Percentiles rank a stretch among this genome's conserved stretches.
These are phyloP conservation scores for Aricia agestis DNA, from an alignment of 1,140 invertebrate species.

Conservation along the genomic window DNA sequence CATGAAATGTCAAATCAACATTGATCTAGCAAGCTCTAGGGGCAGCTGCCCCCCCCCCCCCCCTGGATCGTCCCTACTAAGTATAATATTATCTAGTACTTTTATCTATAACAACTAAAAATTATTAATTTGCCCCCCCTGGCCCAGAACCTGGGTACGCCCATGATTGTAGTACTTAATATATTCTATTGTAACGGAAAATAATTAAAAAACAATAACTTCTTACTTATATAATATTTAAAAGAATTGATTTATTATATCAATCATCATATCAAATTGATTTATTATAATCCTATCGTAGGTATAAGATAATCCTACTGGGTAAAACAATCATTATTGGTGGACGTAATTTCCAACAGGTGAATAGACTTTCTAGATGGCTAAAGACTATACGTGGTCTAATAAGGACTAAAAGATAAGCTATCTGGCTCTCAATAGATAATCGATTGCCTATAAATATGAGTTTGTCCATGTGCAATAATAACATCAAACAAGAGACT, in stretches of 20 bases:
- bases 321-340: not conserved
- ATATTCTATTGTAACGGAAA: too few species aligned
- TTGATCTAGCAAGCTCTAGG: too few species aligned
- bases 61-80: too few species aligned
- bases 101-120: too few species aligned
- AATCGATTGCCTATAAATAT: conserved; percentile 25
- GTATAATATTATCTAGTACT: too few species aligned
- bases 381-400: conserved; percentile 42
- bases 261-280: not conserved
- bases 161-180: too few species aligned
- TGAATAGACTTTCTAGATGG: not conserved
- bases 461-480: conserved; percentile 13
- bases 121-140: too few species aligned
- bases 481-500: conserved; percentile 13
- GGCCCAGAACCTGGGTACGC: too few species aligned
- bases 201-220: not conserved
- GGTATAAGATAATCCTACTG: not conserved
- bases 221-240: not conserved
- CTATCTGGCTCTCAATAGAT: conserved; percentile 32
- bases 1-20: too few species aligned
- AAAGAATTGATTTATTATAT: too few species aligned
- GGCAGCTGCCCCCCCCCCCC: too few species aligned
- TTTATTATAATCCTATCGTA: not conserved
- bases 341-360: not conserved
- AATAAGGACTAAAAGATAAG: conserved; percentile 27